These are phyloP conservation scores for Tokudaia tokunoshimensis DNA, from an alignment of 2,797 vertebrate genomes.

Conservation along the genomic window DNA sequence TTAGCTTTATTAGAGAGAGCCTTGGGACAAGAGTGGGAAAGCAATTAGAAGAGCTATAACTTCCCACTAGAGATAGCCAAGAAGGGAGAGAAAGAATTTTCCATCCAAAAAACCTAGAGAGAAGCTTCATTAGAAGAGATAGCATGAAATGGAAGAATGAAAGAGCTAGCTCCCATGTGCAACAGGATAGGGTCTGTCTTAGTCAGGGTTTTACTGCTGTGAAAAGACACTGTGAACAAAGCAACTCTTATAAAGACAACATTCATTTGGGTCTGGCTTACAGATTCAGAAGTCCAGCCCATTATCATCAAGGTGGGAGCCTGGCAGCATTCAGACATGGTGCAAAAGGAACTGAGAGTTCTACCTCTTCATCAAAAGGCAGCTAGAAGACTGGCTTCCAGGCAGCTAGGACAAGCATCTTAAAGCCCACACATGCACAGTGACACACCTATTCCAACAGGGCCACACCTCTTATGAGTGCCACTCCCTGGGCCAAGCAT, in stretches of 20 bases:
- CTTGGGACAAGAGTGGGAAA: neutral
- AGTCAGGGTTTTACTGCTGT: neutral
- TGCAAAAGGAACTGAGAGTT: neutral
- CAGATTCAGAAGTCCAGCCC: neutral
- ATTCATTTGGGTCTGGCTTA: neutral
- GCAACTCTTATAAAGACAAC: neutral
- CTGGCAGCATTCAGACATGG: neutral
- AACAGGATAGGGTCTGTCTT: neutral
- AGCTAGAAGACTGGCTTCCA: neutral
- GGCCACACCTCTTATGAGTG: neutral
- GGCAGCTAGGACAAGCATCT: neutral
- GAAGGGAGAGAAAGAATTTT: too few relatives aligned
- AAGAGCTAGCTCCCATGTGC: neutral
- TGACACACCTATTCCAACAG: neutral
- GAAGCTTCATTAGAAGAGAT: neutral
- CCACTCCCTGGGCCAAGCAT: neutral
- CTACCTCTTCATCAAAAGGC: neutral
- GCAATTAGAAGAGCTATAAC: too few relatives aligned
- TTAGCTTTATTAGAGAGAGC: neutral
- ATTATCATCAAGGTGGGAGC: neutral
- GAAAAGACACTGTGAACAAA: neutral
- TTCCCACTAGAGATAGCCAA: too few relatives aligned
- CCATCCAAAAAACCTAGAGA: neutral
- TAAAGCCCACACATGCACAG: neutral
- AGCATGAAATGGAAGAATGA: neutral